Conservation (phyloP, 2,113 vertebrate genomes). For the Nerophis lumbriciformis region DNA sequence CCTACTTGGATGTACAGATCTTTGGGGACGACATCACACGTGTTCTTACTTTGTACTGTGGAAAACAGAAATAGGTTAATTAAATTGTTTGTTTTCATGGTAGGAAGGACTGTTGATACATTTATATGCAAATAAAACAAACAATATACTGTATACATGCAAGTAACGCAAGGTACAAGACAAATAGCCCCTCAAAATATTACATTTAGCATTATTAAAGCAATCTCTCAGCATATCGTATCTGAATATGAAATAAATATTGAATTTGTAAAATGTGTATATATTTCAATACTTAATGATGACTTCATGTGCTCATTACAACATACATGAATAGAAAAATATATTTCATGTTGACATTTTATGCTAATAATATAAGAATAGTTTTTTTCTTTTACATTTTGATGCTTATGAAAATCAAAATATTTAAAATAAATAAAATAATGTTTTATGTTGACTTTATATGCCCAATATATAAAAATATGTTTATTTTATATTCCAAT, state of each 20-base stretch:
- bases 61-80: background rate
- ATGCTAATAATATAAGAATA: too few species aligned
- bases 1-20: conserved; percentile 36
- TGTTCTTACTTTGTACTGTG: conserved; percentile 20
- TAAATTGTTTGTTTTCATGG: background rate
- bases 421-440: too few species aligned
- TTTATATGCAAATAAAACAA: background rate
- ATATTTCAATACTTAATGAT: too few species aligned
- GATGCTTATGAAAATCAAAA: too few species aligned
- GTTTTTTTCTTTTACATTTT: too few species aligned
- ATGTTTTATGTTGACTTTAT: too few species aligned
- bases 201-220: background rate
- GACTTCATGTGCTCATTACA: too few species aligned
- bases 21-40: conserved; percentile 36
- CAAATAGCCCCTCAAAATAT: background rate
- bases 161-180: background rate
- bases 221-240: background rate
- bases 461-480: too few species aligned
- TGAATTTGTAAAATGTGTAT: background rate
- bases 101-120: background rate
- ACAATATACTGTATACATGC: background rate
- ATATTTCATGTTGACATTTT: too few species aligned
- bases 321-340: too few species aligned
- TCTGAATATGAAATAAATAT: background rate
- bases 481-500: too few species aligned